Base-by-base conservation (phyloP, 2,797 vertebrate genomes). In the Girardinus metallicus region DNA sequence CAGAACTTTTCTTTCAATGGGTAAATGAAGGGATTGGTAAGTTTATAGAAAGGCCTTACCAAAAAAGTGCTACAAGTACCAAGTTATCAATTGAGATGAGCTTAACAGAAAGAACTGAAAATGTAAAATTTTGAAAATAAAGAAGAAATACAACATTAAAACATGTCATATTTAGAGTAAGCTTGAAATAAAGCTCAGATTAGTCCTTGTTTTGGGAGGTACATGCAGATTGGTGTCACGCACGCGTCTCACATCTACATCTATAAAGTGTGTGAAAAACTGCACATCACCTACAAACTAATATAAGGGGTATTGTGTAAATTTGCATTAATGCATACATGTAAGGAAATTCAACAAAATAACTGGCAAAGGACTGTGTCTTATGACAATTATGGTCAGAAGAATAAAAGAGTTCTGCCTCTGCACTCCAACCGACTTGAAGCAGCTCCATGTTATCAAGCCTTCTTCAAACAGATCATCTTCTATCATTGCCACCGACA, bases 221-320 rank as follows among this genome's bases (percentile, higher is more conserved):
- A 66, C 78, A 78, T 79, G 60, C 81, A 80, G 68, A 88, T 80
- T n/a, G 51, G 55, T 57, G 66, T 78, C 73, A 74, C 29, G 64
- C 64, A 73, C 74, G 68, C 29, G 29, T 47, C 73, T 85, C 75
- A 44, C 39, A 72, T 79, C 49, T 77, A 47, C 76, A 53, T 76
- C 75, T n/a, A 12, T 23, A 75, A 84, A 71, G 74, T 71, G 41
- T 41, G 29, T 64, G 49, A 80, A 70, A 75, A 76, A 73, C 15
- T 21, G 68, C 47, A 64, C 15, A 49, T 31, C 39, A 10, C 72
- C 76, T 57, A 75, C 68, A 74, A 72, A 80, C 12, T 4, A 72
- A 76, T 12, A 55, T 62, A 53, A 29, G 23, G 1, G 3, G 47
- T 12, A 11, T 34, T 7, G 6, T 9, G 23, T 43, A 68, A 68